Percentiles rank a stretch among this genome's conserved stretches.
Conservation (phyloP, 2,797 vertebrate species). For the Serranus cabrilla region DNA sequence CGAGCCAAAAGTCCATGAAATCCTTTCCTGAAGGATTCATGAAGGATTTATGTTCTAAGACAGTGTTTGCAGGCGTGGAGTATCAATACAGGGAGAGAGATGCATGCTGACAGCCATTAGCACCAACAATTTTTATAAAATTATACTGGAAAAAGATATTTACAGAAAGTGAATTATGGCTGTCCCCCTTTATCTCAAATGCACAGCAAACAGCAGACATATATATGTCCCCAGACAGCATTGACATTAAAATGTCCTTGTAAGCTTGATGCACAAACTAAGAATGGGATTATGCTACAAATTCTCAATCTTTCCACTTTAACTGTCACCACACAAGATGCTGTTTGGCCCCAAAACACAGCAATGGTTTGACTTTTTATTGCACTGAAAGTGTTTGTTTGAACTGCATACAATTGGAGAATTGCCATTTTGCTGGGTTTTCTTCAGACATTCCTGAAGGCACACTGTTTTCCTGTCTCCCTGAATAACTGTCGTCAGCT, state of each 20-base stretch:
- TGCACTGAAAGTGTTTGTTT: constrained; percentile 30
- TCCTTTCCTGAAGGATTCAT: constrained; percentile 71
- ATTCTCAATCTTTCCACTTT: constrained; percentile 14
- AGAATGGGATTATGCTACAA: constrained; percentile 31
- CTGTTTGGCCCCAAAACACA: neutral
- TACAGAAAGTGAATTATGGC: constrained; percentile 50
- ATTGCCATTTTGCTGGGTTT: constrained; percentile 53
- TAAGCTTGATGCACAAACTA: constrained; percentile 35
- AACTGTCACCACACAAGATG: constrained; percentile 10
- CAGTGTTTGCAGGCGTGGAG: constrained; percentile 46
- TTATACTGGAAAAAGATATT: constrained; percentile 39
- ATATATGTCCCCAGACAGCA: constrained; percentile 24
- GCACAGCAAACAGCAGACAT: constrained; percentile 41
- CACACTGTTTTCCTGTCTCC: constrained; percentile 52
- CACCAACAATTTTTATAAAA: constrained; percentile 30
- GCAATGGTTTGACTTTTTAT: constrained; percentile 30
- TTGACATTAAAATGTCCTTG: constrained; percentile 55
- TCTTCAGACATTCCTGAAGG: constrained; percentile 63
- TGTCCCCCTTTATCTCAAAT: constrained; percentile 38
- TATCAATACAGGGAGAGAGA: constrained; percentile 28
- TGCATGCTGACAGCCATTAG: constrained; percentile 49
- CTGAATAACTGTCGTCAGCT: constrained; percentile 71
- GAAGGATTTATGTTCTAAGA: constrained; percentile 66
- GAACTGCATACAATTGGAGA: constrained; percentile 50
- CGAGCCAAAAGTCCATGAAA: constrained; percentile 73